Evolutionary conservation across 2,113 vertebrate species (phyloP).

Genomic region (Gracilinanus agilis): DNA sequence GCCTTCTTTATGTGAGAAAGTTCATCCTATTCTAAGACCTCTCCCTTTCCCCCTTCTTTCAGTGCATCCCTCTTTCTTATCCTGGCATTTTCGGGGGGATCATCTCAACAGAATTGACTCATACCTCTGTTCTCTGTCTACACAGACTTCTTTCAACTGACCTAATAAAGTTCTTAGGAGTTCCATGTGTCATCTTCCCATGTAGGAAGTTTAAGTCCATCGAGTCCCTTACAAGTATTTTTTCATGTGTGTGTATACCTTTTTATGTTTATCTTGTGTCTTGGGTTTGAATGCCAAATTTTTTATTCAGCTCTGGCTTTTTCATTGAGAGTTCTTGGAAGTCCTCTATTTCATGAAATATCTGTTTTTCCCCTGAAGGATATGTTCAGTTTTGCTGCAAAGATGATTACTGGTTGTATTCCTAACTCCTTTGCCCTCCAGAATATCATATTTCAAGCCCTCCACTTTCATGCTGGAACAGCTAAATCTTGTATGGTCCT

Average conservation of each 20-base stretch:
- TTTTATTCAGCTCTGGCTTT: not conserved
- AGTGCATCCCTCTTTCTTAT: not conserved
- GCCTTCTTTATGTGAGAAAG: not conserved
- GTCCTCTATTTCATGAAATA: not conserved
- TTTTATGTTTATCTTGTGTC: not conserved
- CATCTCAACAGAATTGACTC: not conserved
- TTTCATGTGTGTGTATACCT: not conserved
- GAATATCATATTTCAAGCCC: not conserved
- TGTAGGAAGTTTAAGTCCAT: not conserved
- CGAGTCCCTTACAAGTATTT: not conserved
- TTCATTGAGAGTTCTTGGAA: not conserved
- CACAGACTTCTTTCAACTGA: not conserved
- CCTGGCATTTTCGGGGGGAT: no score
- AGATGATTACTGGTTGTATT: not conserved
- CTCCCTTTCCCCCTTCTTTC: not conserved
- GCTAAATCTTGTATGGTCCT: not conserved
- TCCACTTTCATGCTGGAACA: not conserved
- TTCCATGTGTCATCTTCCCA: not conserved
- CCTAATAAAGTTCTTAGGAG: not conserved
- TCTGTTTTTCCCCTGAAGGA: not conserved
- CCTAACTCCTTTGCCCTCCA: no score
- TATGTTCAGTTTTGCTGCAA: not conserved
- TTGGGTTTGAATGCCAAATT: not conserved
- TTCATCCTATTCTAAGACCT: not conserved
- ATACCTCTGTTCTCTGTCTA: not conserved